Conservation (phyloP, 2,113 vertebrate genomes). For the Eurystomus gularis region DNA sequence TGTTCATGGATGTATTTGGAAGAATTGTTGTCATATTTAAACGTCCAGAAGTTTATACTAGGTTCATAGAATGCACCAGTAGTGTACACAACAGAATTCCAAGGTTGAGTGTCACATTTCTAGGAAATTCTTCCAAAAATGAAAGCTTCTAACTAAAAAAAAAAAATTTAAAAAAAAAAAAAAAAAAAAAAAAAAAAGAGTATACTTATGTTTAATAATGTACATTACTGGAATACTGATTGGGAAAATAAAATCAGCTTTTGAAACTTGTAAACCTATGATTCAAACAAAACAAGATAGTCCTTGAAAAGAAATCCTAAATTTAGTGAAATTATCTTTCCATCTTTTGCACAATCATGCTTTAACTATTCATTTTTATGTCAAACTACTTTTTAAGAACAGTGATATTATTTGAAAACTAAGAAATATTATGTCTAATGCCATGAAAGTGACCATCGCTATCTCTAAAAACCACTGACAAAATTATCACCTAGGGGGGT, state of each 20-base stretch:
- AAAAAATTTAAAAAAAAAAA: neutral
- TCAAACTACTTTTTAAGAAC: neutral
- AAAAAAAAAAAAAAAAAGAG: neutral
- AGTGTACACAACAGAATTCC: neutral
- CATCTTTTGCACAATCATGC: neutral
- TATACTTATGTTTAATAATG: neutral
- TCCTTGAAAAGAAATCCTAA: neutral
- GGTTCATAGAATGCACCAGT: neutral
- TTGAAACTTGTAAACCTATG: neutral
- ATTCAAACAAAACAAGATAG: neutral
- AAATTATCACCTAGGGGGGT: neutral
- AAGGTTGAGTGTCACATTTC: accelerated
- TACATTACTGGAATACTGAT: neutral
- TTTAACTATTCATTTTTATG: neutral
- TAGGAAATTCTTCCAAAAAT: neutral
- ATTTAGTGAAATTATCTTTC: neutral
- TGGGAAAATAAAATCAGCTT: neutral
- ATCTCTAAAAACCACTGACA: neutral
- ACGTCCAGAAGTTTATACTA: neutral
- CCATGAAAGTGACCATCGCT: neutral
- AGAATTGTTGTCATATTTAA: neutral
- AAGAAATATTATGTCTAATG: neutral
- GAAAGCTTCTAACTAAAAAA: neutral
- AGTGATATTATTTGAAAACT: neutral
- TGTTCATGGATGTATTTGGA: neutral